Base-by-base conservation (phyloP, 1,140 invertebrate species). In the Telenomus remus region DNA sequence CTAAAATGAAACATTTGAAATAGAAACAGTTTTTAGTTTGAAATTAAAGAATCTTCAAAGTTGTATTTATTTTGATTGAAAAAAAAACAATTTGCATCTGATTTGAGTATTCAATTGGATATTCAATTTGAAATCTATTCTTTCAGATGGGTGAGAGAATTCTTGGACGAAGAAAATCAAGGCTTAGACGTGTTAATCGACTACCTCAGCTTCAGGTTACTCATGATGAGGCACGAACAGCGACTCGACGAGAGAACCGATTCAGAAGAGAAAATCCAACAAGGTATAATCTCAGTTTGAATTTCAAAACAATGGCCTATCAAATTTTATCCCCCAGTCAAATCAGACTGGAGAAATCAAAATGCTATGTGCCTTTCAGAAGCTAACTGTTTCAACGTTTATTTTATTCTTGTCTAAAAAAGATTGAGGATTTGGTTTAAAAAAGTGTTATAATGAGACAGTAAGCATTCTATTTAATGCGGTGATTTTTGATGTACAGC, bases 121-220 rank as follows among this genome's bases (percentile, higher is more conserved):
- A 19, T 7, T 35, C n/a, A 70, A 70, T 65, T 57, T 59, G 47
- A 49, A 60, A 50, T 66, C 19, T 82, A 66, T 78, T 78, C 78
- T 88, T 89, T 27, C 85, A 97, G 96, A 90, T 99, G 98, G 98
- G 98, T 99, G 34, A 91, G 96, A 80, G 96, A 99, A 88, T 99
- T 99, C 89, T 90, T 99, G 42, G 95, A 97, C 87, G 96, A 98
- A 78, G 92, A 96, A 65, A 98, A 99, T 88, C 94, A 95, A 86
- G 98, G 98, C 3, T 88, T 99, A 55, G 97, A 99, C 87, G 95
- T 98, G 42, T 90, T 99, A 56, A 95, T 99, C 63, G 97, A 99
- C 87, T 99, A 99, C 90, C 91, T 99, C 68, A 97, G 95, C 88
- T 97, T 97, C 90, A 92, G 96, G 76, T 90, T 97, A 80, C 92